Base-by-base conservation (phyloP, 1,140 invertebrate species). In the Drosophila ananassae region DNA sequence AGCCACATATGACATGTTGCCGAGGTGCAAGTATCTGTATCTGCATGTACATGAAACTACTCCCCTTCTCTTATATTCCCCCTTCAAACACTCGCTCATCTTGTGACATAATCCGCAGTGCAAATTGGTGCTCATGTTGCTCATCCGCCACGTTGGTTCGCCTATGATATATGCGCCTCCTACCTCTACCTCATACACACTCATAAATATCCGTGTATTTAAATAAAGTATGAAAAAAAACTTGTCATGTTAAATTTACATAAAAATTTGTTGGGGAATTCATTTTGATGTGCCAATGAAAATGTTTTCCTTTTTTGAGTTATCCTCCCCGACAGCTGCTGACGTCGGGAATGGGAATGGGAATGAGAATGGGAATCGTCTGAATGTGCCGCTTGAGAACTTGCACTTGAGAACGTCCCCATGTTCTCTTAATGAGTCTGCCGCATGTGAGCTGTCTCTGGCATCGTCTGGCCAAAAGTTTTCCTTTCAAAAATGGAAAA, bases 191-290 rank as follows among this genome's bases (percentile, higher is more conserved):
- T 37, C 25, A 5, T 62, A 50, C 61, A 17, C 13, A 28, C 47
- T 39, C 54, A 54, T 54, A 47, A 52, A 22, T 56, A 24, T 66
- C 32, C 41, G 32, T 39, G 21, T 47, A 47, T 21, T 47, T 47
- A 47, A 47, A 47, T 37, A 37, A 44, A 48, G 47, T 47, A 56
- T 47, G 44, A 62, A 60, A 46, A 48, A 60, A 71, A 87, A 87
- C 69, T 69, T 87, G 78, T 87, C 82, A 85, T 78, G 58, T 85
- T 85, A 62, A 81, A 81, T 85, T 81, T 74, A 74, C 82, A 87
- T 81, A 72, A 74, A 74, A 85, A 73, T 81, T 75, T 78, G 59
- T 62, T 50, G 39, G 51, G 50, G 61, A 81, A 81, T 78, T 75
- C 64, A 87, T 75, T 78, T 63, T 59, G 77, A 87, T 78, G 82